Percentiles rank a stretch among this genome's conserved stretches.
phyloP scores from a whole-genome alignment of 2,113 vertebrate genomes.

The Vicugna pacos region DNA sequence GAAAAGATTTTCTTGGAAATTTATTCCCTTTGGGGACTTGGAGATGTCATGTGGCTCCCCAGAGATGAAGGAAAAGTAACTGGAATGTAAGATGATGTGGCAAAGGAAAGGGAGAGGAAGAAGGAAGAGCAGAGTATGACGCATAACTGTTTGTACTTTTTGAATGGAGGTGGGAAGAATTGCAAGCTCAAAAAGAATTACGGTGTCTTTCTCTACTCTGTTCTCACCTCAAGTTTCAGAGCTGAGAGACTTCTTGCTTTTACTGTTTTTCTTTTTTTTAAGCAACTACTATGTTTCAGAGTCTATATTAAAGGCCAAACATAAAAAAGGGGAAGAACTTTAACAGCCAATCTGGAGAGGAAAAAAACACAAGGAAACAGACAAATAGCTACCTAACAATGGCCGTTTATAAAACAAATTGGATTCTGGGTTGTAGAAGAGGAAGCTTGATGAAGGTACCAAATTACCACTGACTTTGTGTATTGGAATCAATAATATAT shows the following conservation, averaged over 20 bases:
- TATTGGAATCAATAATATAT: background rate
- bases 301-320: background rate
- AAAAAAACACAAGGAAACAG: slow-evolving; percentile 23
- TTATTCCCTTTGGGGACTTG: background rate
- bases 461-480: background rate
- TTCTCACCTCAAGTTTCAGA: background rate
- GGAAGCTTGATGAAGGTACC: background rate
- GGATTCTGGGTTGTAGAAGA: background rate
- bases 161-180: background rate
- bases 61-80: background rate
- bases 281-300: background rate
- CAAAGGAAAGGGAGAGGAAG: background rate
- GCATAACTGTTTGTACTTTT: background rate
- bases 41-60: background rate
- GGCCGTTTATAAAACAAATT: background rate
- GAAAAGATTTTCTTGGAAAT: background rate
- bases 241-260: background rate
- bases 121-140: background rate
- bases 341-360: background rate
- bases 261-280: background rate
- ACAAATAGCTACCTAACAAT: background rate
- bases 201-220: background rate
- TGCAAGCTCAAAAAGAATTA: background rate
- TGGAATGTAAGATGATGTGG: background rate
- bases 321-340: background rate